Percentiles rank a stretch among this genome's conserved stretches.
Evolutionary conservation across 2,113 vertebrate genomes (phyloP).

Genomic region (Mus pahari): DNA sequence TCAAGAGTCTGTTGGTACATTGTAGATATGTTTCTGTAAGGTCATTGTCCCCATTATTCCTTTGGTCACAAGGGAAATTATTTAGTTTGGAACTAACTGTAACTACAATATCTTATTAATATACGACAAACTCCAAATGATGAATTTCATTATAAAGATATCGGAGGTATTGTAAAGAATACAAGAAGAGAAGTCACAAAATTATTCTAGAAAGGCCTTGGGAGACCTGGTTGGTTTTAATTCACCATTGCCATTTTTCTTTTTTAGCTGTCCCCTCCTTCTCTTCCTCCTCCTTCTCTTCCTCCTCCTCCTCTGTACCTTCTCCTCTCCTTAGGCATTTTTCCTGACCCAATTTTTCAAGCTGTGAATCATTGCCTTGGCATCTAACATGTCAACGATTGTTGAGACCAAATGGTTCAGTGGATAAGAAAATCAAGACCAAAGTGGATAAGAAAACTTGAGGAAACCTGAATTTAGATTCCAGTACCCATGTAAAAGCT

Average conservation of each 20-base stretch:
- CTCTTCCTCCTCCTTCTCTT: background rate
- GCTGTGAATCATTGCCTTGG: background rate
- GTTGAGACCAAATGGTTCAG: background rate
- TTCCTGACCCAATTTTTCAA: background rate
- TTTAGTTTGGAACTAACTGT: background rate
- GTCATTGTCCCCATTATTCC: background rate
- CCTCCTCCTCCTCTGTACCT: background rate
- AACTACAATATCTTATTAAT: background rate
- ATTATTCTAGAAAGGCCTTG: background rate
- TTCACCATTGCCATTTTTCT: background rate
- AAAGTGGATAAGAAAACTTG: background rate
- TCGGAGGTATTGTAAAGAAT: background rate
- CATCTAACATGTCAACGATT: background rate
- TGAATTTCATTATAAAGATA: background rate
- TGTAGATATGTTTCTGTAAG: conserved; percentile 26
- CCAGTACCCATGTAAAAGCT: background rate
- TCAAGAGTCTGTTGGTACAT: background rate
- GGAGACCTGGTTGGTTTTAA: background rate
- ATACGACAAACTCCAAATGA: background rate
- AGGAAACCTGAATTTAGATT: background rate
- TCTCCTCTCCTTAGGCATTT: background rate
- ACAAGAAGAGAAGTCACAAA: background rate
- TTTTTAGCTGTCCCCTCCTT: background rate
- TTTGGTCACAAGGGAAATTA: background rate
- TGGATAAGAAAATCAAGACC: background rate